Evolutionary conservation across 2,797 vertebrate genomes (phyloP), one percentile per base, ranked within the genome.

Genomic region (Pipistrellus kuhlii): DNA sequence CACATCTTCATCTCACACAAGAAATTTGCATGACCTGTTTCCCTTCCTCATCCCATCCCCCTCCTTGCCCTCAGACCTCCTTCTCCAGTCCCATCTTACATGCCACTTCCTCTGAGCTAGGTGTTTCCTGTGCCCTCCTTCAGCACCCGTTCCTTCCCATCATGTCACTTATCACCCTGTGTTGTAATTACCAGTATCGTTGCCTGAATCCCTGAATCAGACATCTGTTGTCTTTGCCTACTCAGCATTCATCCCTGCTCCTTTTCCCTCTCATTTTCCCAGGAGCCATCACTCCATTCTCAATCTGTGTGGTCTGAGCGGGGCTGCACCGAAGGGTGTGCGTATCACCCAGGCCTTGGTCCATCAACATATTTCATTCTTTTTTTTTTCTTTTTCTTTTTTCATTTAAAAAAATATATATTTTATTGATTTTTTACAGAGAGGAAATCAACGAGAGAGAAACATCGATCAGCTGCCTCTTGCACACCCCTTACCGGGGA

Each of bases 151-250:
- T 77, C 55, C 77, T 55, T 38, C 18, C 68, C 13, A 4, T 59
- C 15, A 3, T 30, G 51, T 32, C 32, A 38, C 85, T 85, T 77
- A 71, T 88, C 83, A 90, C 32, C 17, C 4, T 27, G 51, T 53
- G n/a, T 57, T 92, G 32, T 90, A 73, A 80, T 78, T 77, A 85
- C 59, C 55, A 66, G 85, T 17, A 30, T 88, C 64, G 30, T 27
- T 92, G 62, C 78, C 80, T 68, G 72, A 73, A 55, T 92, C 85
- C 78, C 75, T 55, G 64, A 13, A 59, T 83, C 85, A 78, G 84
- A 77, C 20, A 25, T 69, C 64, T 85, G 75, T 38, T 64, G 27
- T 59, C 94, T 75, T 90, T 80, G 75, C 32, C 48, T 59, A 27
- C 51, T 88, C 71, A 83, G 82, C 80, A 59, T 57, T 73, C 59